phyloP scores from a whole-genome alignment of 2,797 vertebrate species.

The Sciurus vulgaris region DNA sequence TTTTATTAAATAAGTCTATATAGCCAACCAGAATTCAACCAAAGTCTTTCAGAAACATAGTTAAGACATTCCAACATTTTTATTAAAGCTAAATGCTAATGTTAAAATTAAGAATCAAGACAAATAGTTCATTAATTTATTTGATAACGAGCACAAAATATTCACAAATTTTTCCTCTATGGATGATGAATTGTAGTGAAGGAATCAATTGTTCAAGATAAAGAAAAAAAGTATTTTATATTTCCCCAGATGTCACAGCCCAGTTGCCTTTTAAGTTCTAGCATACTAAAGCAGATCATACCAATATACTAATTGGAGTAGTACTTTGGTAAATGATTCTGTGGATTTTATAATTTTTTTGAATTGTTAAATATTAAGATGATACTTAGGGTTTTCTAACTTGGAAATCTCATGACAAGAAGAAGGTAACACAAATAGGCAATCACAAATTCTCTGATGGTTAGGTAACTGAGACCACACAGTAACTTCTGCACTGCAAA shows the following conservation, averaged over 20 bases:
- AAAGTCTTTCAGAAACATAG: neutral
- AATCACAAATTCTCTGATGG: neutral
- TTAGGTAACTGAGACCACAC: neutral
- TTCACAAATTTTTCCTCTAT: neutral
- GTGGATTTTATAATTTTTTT: conserved; percentile 1
- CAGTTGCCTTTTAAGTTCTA: conserved; percentile 64
- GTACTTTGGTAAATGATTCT: neutral
- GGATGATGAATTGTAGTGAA: neutral
- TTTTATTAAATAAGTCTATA: conserved; percentile 47
- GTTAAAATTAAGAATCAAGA: conserved; percentile 44
- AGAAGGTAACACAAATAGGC: neutral
- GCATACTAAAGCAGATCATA: neutral
- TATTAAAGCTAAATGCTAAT: conserved; percentile 23
- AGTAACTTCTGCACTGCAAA: neutral
- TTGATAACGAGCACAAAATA: conserved; percentile 45
- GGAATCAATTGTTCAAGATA: conserved; percentile 53
- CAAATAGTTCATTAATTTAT: conserved; percentile 3
- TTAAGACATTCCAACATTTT: conserved; percentile 9
- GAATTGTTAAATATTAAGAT: neutral
- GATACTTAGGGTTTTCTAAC: neutral
- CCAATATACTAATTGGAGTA: conserved; percentile 47
- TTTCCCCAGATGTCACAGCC: conserved; percentile 42
- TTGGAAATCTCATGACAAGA: neutral
- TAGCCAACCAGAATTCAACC: neutral
- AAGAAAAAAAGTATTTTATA: conserved; percentile 61